phyloP scores from a whole-genome alignment of 2,888 invertebrate genomes.

The Aphidoletes aphidimyza region DNA sequence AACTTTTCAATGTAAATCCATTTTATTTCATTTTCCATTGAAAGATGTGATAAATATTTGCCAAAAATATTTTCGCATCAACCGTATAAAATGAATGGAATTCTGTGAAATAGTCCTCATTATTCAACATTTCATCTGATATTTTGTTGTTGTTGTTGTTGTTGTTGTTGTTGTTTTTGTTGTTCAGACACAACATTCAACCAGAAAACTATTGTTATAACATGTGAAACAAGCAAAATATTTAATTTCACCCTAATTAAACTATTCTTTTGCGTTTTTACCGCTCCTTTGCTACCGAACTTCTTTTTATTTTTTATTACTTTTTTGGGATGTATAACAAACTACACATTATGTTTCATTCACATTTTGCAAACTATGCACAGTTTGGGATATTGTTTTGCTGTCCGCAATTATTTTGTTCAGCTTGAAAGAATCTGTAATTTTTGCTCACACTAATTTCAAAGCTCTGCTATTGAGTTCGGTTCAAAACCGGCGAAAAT shows the following conservation, averaged over 20 bases:
- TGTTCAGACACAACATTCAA: background rate
- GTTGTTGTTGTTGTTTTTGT: too few species aligned
- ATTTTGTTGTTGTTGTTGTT: background rate
- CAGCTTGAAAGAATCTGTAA: background rate
- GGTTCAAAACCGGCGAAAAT: background rate
- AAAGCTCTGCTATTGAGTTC: too few species aligned
- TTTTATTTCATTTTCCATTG: background rate
- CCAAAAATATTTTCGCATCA: slow-evolving; percentile 47
- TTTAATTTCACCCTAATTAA: slow-evolving; percentile 19
- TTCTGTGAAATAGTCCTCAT: background rate
- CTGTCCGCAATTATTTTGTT: slow-evolving; percentile 19
- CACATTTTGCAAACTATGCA: background rate
- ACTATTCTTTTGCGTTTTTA: too few species aligned
- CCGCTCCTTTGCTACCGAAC: too few species aligned
- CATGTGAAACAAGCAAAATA: background rate
- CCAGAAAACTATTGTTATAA: background rate
- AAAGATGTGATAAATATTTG: slow-evolving; percentile 16
- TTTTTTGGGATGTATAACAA: background rate
- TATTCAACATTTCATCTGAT: slow-evolving; percentile 5
- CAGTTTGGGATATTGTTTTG: background rate
- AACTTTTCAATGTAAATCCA: background rate
- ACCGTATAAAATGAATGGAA: too few species aligned
- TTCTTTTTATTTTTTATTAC: background rate
- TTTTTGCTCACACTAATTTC: background rate
- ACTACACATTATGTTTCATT: background rate